Base-by-base conservation (phyloP, 2,888 invertebrate species). In the Chesias legatella region DNA sequence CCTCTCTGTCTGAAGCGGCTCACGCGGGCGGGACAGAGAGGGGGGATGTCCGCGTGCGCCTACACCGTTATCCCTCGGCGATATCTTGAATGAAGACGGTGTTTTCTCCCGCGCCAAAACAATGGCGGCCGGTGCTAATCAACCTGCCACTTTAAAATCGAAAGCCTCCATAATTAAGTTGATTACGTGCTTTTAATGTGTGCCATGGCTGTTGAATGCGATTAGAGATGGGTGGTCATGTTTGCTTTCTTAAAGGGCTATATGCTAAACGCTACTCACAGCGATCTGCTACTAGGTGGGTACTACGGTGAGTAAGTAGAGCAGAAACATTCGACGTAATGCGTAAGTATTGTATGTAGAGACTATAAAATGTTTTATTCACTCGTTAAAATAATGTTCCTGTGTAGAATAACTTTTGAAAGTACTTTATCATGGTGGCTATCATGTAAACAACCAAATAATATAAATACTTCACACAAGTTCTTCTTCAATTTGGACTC, bases 81-180 rank as follows among this genome's bases (percentile, higher is more conserved):
- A 85, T 86, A 85, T 82, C 82, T 88, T 88, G 85, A 89, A 88
- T 88, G 88, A 80, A 86, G 82, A 85, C 81, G 79, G 81, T 75
- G 80, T 85, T 88, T 86, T 88, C 88, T 84, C 88, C 71, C 82
- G 84, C 79, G 74, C 79, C 81, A 85, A 80, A 84, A 88, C 85
- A 86, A 84, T 80, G 74, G 75, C 74, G 71, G 69, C 73, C 70
- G 64, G 53, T 61, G 65, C 64, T 62, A 68, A 71, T 73, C 65
- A 73, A 73, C 66, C 71, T 72, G 74, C 69, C 64, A 68, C 73
- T 77, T 74, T 71, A 73, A 81, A 82, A 80, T 76, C 80, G 79
- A 79, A 82, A 79, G 79, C 78, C 65, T 65, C 60, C 58, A 60
- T 73, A 66, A 76, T 75, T 73, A 71, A 65, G 60, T 60, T 73